These are phyloP conservation scores for Pelecanoides urinatrix DNA, from an alignment of 2,113 vertebrate species.

Conservation along the genomic window DNA sequence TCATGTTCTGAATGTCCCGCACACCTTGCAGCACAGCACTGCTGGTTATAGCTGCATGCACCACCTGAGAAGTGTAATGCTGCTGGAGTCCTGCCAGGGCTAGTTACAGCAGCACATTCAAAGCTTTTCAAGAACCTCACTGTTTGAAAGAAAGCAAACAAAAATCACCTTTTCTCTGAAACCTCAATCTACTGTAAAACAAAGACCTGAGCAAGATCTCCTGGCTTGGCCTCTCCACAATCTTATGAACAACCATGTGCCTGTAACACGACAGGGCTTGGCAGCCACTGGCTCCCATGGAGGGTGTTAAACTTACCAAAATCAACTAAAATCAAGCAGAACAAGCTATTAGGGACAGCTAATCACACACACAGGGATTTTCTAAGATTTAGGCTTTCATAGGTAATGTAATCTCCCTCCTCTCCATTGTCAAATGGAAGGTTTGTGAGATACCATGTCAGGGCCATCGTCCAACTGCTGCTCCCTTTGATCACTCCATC, in stretches of 20 bases:
- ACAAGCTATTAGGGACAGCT: not conserved
- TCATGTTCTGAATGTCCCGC: not conserved
- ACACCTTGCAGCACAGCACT: not conserved
- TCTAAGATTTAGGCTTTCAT: not conserved
- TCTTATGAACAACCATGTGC: not conserved
- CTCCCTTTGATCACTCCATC: not conserved
- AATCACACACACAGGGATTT: not conserved
- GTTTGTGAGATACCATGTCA: not conserved
- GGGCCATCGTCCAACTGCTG: not conserved
- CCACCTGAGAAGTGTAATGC: accelerated
- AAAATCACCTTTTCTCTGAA: not conserved
- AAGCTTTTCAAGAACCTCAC: not conserved
- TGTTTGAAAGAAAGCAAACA: not conserved
- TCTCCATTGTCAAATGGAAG: not conserved
- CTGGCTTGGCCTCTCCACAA: not conserved
- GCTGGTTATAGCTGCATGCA: not conserved
- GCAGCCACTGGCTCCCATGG: not conserved
- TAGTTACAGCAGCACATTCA: not conserved
- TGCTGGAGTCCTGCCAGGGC: not conserved
- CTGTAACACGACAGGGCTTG: not conserved
- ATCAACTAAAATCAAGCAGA: not conserved
- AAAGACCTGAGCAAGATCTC: not conserved
- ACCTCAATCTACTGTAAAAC: not conserved
- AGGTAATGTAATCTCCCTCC: not conserved
- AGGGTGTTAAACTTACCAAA: not conserved